Conservation (phyloP, 1,140 invertebrate genomes). For the Thalassaphorura encarpata region DNA sequence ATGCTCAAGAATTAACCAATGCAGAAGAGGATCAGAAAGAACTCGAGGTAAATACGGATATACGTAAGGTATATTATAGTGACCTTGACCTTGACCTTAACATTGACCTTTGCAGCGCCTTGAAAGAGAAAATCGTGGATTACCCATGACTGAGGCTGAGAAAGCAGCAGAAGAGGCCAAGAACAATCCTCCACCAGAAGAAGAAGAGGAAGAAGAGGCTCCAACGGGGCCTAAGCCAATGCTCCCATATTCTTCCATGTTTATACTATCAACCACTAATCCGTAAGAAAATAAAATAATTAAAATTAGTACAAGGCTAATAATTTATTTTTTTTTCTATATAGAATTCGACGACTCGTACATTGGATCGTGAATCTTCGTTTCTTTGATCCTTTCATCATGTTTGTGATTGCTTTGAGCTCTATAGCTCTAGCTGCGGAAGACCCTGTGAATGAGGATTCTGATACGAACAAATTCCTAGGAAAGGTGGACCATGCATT, state of each 20-base stretch:
- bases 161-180: conserved; percentile 60
- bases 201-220: conserved; percentile 44
- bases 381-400: conserved; percentile 99
- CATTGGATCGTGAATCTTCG: conserved; percentile 97
- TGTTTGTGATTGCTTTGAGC: conserved; percentile 95
- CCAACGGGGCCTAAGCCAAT: conserved; percentile 93
- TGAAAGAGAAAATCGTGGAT: conserved; percentile 70
- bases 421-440: conserved; percentile 98
- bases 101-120: conserved; percentile 58
- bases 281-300: conserved; percentile 64
- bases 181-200: conserved; percentile 47
- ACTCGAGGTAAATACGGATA: conserved; percentile 87
- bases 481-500: conserved; percentile 99
- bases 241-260: conserved; percentile 99
- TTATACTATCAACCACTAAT: conserved; percentile 97
- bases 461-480: conserved; percentile 75
- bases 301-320: too few species aligned
- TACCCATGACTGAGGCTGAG: conserved; percentile 53
- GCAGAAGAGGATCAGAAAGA: conserved; percentile 97
- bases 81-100: too few species aligned
- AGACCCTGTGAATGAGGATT: conserved; percentile 91
- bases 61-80: too few species aligned
- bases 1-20: conserved; percentile 98
- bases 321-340: conserved; percentile 36
- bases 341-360: conserved; percentile 75